phyloP scores from a whole-genome alignment of 2,888 invertebrate species.

The Molorchus minor region DNA sequence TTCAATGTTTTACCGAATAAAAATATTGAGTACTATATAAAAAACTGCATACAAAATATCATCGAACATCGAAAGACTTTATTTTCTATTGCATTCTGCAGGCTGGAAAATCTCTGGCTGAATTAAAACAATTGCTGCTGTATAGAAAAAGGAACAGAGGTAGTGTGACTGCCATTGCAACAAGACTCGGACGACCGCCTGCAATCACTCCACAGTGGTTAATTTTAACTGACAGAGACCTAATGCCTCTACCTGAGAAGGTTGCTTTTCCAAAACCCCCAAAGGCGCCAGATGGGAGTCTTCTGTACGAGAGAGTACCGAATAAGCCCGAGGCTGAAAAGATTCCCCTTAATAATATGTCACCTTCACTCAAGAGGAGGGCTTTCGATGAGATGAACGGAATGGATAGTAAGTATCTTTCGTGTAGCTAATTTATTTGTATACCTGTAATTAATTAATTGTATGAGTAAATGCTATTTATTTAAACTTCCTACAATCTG shows the following conservation, averaged over 20 bases:
- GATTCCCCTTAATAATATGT: conserved; percentile 66
- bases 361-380: conserved; percentile 80
- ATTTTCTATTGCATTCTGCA: no score
- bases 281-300: conserved; percentile 88
- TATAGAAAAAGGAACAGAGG: conserved; percentile 70
- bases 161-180: conserved; percentile 77
- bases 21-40: no score
- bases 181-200: conserved; percentile 73
- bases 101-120: conserved; percentile 63
- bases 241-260: conserved; percentile 80
- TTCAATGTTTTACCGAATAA: no score
- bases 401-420: conserved; percentile 78
- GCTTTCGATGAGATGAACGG: conserved; percentile 91
- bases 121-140: conserved; percentile 67
- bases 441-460: no score
- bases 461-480: no score
- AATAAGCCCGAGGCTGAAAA: conserved; percentile 80
- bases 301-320: conserved; percentile 86
- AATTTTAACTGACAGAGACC: conserved; percentile 76
- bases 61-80: no score
- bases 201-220: conserved; percentile 71
- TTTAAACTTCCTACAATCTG: no score
- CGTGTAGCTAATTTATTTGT: no score
- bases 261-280: conserved; percentile 91
- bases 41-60: no score